These are phyloP conservation scores for Amiota minor DNA, from an alignment of 2,888 invertebrate genomes.

Conservation along the genomic window DNA sequence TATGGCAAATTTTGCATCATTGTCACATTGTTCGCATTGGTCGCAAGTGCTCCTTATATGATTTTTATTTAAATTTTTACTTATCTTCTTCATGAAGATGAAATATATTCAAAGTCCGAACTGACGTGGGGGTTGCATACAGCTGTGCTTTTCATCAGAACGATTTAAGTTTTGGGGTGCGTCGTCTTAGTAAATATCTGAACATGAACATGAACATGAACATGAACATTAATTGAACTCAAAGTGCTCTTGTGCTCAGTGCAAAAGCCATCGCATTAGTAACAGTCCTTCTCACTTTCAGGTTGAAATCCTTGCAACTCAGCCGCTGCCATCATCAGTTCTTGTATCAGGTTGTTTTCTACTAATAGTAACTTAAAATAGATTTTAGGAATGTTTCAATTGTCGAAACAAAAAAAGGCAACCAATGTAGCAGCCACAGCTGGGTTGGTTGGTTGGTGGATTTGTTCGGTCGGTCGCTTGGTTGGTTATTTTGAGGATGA, in stretches of 20 bases:
- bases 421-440: conserved; percentile 20
- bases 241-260: conserved; percentile 68
- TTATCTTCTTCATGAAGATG: conserved; percentile 3
- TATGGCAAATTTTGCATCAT: conserved; percentile 41
- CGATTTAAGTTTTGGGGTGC: conserved; percentile 50
- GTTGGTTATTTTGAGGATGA: not conserved
- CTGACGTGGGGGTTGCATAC: not conserved
- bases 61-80: conserved; percentile 53
- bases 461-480: too few species aligned
- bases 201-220: too few species aligned
- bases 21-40: conserved; percentile 14
- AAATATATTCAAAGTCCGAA: not conserved
- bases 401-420: not conserved
- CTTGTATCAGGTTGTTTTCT: too few species aligned
- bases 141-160: conserved; percentile 12
- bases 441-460: not conserved
- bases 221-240: conserved; percentile 71
- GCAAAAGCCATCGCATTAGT: not conserved
- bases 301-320: conserved; percentile 16
- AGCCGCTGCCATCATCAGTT: not conserved
- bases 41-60: conserved; percentile 21
- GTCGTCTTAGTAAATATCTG: conserved; percentile 66
- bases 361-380: too few species aligned
- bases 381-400: too few species aligned
- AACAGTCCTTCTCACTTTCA: conserved; percentile 41